These are phyloP conservation scores for Kuschelorhynchus macadamiae DNA, from an alignment of 2,888 invertebrate species.

Conservation along the genomic window DNA sequence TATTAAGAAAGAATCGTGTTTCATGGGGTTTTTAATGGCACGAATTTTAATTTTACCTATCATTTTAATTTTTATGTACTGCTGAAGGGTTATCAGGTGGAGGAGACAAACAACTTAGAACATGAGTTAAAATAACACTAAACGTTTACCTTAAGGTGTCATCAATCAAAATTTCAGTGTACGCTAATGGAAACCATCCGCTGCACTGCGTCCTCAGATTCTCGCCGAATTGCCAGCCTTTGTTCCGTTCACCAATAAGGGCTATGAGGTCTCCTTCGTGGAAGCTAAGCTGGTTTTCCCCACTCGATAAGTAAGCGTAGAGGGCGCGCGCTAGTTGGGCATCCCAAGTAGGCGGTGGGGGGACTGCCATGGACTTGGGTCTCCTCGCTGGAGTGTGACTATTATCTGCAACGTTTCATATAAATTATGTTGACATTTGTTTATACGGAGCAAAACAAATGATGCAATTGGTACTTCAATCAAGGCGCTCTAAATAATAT, in stretches of 20 bases:
- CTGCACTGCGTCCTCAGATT: conserved; percentile 91
- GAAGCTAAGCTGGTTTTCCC: conserved; percentile 94
- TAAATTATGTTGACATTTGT: too few relatives aligned
- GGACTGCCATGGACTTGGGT: conserved; percentile 78
- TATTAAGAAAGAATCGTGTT: too few relatives aligned
- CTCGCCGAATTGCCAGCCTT: conserved; percentile 98
- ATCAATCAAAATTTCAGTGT: conserved; percentile 83
- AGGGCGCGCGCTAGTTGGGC: conserved; percentile 86
- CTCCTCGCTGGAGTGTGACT: conserved; percentile 68
- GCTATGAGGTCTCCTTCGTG: conserved; percentile 91
- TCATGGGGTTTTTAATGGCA: too few relatives aligned
- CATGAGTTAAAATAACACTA: conserved; percentile 57
- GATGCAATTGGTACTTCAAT: too few relatives aligned
- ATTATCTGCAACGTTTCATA: conserved; percentile 6
- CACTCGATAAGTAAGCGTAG: conserved; percentile 90
- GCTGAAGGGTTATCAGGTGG: too few relatives aligned
- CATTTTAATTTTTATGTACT: too few relatives aligned
- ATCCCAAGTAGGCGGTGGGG: conserved; percentile 74
- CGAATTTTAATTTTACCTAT: too few relatives aligned
- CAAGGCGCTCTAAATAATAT: too few relatives aligned
- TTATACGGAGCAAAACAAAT: too few relatives aligned
- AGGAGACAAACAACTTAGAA: too few relatives aligned
- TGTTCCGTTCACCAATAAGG: conserved; percentile 90
- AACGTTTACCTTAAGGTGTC: conserved; percentile 74
- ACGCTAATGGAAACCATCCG: conserved; percentile 97